phyloP scores from a whole-genome alignment of 2,797 vertebrate species.

The Mergus octosetaceus region DNA sequence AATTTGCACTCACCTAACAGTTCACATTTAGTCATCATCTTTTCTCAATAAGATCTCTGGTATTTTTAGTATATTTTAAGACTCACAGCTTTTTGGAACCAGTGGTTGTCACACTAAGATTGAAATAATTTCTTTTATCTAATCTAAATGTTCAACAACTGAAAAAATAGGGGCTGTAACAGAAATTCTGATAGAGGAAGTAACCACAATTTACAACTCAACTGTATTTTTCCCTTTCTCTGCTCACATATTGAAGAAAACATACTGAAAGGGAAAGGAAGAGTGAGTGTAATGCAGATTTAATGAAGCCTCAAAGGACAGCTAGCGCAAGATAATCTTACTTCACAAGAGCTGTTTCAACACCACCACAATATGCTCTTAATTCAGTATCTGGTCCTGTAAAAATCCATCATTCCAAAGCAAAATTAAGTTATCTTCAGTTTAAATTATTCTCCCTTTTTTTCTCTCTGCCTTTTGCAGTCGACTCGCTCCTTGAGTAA shows the following conservation, averaged over 20 bases:
- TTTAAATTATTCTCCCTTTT: not conserved
- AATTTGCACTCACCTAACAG: not conserved
- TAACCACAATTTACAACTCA: slow-evolving; percentile 59
- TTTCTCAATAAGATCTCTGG: not conserved
- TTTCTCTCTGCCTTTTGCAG: not conserved
- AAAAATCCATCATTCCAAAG: not conserved
- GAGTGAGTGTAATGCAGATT: not conserved
- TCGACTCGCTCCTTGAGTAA: not conserved
- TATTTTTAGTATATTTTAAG: slow-evolving; percentile 5
- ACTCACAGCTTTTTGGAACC: not conserved
- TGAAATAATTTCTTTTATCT: slow-evolving; percentile 11
- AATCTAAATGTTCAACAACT: slow-evolving; percentile 21
- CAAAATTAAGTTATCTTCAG: not conserved
- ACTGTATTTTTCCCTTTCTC: slow-evolving; percentile 34
- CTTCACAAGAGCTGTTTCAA: not conserved
- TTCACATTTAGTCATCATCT: not conserved
- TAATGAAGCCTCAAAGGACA: not conserved
- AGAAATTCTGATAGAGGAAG: slow-evolving; percentile 60
- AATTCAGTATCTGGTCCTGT: not conserved
- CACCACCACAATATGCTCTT: not conserved
- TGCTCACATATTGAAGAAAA: slow-evolving; percentile 7
- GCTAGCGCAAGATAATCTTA: not conserved
- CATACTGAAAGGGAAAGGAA: not conserved
- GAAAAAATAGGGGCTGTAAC: slow-evolving; percentile 26
- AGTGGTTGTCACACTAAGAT: not conserved